Percentiles rank a stretch among this genome's conserved stretches.
Evolutionary conservation across 2,888 invertebrate genomes (phyloP).

Genomic region (Cremastinae sp.): DNA sequence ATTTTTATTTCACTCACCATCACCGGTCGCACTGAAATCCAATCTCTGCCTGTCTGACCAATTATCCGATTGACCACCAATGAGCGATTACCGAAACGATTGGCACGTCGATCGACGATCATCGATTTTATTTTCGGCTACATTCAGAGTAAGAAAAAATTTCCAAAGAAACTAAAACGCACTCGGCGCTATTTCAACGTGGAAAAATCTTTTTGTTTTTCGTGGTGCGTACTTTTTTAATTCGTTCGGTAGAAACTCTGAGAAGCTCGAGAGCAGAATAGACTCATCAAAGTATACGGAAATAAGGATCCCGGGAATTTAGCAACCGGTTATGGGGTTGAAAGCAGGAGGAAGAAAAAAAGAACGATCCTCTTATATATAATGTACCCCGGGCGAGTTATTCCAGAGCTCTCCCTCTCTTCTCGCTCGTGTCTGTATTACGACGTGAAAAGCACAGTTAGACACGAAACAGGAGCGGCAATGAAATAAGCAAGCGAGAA

Average conservation of each 20-base stretch:
- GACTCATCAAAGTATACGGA: slow-evolving; percentile 35
- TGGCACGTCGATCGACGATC: no score
- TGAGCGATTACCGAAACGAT: no score
- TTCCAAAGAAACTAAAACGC: no score
- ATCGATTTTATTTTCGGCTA: no score
- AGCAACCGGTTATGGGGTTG: slow-evolving; percentile 27
- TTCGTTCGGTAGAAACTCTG: neutral
- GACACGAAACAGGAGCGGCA: slow-evolving; percentile 36
- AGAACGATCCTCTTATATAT: slow-evolving; percentile 32
- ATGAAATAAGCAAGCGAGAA: slow-evolving; percentile 37
- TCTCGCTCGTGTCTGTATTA: slow-evolving; percentile 1
- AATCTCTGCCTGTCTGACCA: slow-evolving; percentile 6
- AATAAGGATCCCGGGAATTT: slow-evolving; percentile 34
- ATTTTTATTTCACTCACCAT: slow-evolving; percentile 45
- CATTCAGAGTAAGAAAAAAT: no score
- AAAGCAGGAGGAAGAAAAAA: neutral
- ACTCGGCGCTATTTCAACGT: no score
- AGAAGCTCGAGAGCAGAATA: slow-evolving; percentile 29
- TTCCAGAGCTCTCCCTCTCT: slow-evolving; percentile 4
- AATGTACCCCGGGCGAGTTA: slow-evolving; percentile 22
- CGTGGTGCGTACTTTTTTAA: neutral
- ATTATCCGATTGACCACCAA: neutral
- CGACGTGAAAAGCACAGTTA: slow-evolving; percentile 44
- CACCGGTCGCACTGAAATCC: slow-evolving; percentile 20
- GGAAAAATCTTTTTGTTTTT: no score